Base-by-base conservation (phyloP, 2,888 invertebrate genomes). In the Poecilus cupreus region DNA sequence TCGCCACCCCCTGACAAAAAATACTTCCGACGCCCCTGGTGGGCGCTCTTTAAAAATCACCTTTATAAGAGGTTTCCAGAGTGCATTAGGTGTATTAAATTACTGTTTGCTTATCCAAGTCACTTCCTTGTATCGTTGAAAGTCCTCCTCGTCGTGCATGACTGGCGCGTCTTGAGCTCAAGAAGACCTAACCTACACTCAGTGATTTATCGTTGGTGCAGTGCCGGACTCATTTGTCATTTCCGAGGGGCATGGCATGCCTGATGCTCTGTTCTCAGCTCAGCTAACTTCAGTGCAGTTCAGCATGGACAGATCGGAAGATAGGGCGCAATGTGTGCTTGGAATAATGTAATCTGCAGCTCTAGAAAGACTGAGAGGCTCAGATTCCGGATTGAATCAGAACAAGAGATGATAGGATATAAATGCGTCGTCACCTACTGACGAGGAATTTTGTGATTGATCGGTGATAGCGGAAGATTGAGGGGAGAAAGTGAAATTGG, bases 171-270 rank as follows among this genome's bases (percentile, higher is more conserved):
- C 18, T 51, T 4, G 18, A 51, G 51, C 16, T 4, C 18, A n/a
- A 26, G 64, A 64, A 37, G 64, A 51, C 74, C 49, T 51, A 68
- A 68, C 64, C 64, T 68, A 68, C 37, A 51, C 39, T 26, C 49
- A 74, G 51, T 74, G 74, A 74, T 74, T 74, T 74, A 74, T 74
- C 2, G 51, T 74, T 74, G 74, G 74, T 74, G 26, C 74, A 51
- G 74, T 51, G 74, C 49, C 74, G 74, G 74, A 74, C 74, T 74
- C 74, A 74, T 74, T 74, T 74, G 74, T 74, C 74, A 74, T 74
- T 74, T 74, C 22, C 49, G 49, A 51, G 51, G 39, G 74, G 64
- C 64, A 32, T 32, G 64, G 64, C 18, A 4, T 0, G 2, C 16
- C 13, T 10, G 51, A 8, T 8, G 51, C 32, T 24, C 60, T n/a